phyloP scores from a whole-genome alignment of 2,888 invertebrate genomes.

The Ennomos quercinarius region DNA sequence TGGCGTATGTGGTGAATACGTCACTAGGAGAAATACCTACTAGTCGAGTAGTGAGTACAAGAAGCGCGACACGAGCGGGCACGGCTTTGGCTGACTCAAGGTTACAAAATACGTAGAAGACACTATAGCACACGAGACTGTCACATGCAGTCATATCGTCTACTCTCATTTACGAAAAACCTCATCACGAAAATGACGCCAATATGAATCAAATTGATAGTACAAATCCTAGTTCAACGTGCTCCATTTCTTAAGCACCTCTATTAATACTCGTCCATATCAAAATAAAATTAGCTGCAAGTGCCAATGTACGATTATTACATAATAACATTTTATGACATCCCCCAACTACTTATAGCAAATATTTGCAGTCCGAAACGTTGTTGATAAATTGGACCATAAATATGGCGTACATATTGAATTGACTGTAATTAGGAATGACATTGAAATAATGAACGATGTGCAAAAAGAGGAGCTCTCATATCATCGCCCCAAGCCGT shows the following conservation, averaged over 20 bases:
- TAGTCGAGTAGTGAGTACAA: slow-evolving; percentile 52
- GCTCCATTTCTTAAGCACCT: slow-evolving; percentile 22
- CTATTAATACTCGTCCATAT: slow-evolving; percentile 20
- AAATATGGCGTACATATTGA: slow-evolving; percentile 32
- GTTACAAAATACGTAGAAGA: slow-evolving; percentile 53
- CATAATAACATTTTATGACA: slow-evolving; percentile 15
- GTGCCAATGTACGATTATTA: slow-evolving; percentile 15
- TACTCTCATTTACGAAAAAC: slow-evolving; percentile 57
- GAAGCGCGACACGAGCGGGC: slow-evolving; percentile 20
- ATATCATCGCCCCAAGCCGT: slow-evolving; percentile 48
- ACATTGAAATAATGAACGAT: slow-evolving; percentile 62
- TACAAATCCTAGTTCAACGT: slow-evolving; percentile 37
- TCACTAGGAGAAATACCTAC: slow-evolving; percentile 61
- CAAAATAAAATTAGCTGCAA: slow-evolving; percentile 22
- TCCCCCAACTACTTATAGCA: background rate
- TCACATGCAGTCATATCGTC: slow-evolving; percentile 45
- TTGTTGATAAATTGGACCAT: slow-evolving; percentile 21
- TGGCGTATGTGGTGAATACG: slow-evolving; percentile 74
- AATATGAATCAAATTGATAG: slow-evolving; percentile 40
- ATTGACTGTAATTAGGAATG: slow-evolving; percentile 56
- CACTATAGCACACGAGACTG: no score
- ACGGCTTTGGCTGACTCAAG: slow-evolving; percentile 55
- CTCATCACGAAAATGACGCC: slow-evolving; percentile 39
- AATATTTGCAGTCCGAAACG: slow-evolving; percentile 14
- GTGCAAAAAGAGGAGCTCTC: slow-evolving; percentile 50